Evolutionary conservation across 2,888 invertebrate species (phyloP), one percentile per base, ranked within the genome.

Genomic region (Listrodromus nycthemerus): DNA sequence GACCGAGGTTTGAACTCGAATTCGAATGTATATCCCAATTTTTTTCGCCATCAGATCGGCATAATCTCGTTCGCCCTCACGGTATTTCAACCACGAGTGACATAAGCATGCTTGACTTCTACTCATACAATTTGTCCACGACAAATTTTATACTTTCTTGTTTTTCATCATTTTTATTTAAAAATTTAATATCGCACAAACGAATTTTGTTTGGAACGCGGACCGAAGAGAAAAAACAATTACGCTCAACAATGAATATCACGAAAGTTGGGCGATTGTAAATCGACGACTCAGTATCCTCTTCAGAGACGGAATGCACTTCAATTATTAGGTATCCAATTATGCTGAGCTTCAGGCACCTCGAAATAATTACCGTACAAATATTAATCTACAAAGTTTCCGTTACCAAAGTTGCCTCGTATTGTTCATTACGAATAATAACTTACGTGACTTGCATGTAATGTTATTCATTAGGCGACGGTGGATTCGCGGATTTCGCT

Each of bases 381-480:
- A 52, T 55, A 21, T 61, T 73, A 24, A 73, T 73, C 73, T 19
- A n/a, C 41, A 30, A 73, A 73, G 73, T 73, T 73, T 45, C 24
- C 19, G 27, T 10, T 73, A 8, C 45, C 10, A n/a, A 27, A 61
- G 58, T n/a, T 27, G 30, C 27, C 33, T 45, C 27, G 27, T 45
- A 61, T 61, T 73, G 61, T 45, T 5, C 61, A 30, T 24, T 27
- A 27, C n/a, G 73, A 73, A 61, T 61, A 73, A 73, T 73, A 48
- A 61, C 41, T 61, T 61, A 48, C 30, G 61, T 19, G 61, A 41
- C n/a, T 73, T 19, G 61, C 73, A 61, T 45, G 30, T 45, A 67
- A 67, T n/a, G 27, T 61, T 27, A 67, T 21, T 41, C 45, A 48
- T 41, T 27, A 48, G 21, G 10, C 19, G 27, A 27, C 41, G 7